Evolutionary conservation across 1,140 invertebrate species (phyloP), one percentile per base, ranked within the genome.

Genomic region (Drosophila simulans): DNA sequence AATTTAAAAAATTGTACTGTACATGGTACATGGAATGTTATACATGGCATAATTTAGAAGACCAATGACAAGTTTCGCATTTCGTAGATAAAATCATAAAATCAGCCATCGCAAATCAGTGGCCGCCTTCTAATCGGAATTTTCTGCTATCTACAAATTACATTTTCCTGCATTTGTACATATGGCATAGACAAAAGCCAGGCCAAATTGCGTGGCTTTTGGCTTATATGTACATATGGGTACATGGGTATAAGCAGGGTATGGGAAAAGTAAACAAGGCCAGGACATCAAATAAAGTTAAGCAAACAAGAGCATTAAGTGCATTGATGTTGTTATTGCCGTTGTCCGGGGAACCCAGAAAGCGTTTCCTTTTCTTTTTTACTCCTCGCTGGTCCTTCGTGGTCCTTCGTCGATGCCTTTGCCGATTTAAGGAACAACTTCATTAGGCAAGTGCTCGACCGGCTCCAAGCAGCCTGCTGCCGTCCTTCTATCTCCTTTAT

Each of bases 301-400:
- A 68, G 68, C 64, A 85, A 81, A 86, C 77, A 85, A 70, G 72
- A 51, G 80, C 80, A 80, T 83, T 83, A 83, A 83, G 76, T 80
- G 76, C 80, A 83, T 70, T 60, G 54, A 69, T 77, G 81, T 83
- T 84, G 55, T 60, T 65, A 31, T 52, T 63, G 34, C 31, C 49
- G 51, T 34, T 57, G 34, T 56, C 55, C 27, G 37, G 17, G 49
- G 62, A 35, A 63, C 35, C 57, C 31, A 53, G 56, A n/a, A 45
- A 48, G 37, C 10, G 40, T n/a, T 59, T 40, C 25, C 17, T 34
- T 4, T 20, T 22, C 15, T 13, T 5, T 22, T 22, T 15, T 5
- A 52, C 46, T 58, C 40, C 42, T 10, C 37, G 37, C 2, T 39
- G 37, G 12, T 10, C 13, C 12, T 39, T 37, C 37, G 48, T 13